Evolutionary conservation across 35 echinoderm and acorn worm species (phyloP).

Genomic region (Ophioderma brevispina): DNA sequence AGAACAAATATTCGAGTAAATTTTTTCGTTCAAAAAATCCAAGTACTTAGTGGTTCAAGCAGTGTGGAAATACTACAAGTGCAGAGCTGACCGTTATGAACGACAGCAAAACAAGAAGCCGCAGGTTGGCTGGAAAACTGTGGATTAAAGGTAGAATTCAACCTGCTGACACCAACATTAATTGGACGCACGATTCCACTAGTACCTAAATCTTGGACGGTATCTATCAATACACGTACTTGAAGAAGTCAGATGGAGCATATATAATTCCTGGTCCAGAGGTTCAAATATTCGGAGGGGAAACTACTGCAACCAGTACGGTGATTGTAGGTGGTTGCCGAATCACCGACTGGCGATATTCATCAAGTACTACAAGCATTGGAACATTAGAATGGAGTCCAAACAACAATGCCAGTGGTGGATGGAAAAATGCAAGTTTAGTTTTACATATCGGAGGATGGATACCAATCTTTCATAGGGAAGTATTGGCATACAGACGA

Average conservation of each 20-base stretch:
- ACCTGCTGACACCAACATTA: not conserved
- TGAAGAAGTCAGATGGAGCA: not conserved
- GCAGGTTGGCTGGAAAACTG: not conserved
- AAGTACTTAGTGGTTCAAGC: not conserved
- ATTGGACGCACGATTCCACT: not conserved
- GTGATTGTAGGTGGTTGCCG: not conserved
- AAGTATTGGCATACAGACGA: conserved; percentile 4
- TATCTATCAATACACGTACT: not conserved
- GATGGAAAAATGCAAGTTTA: too few relatives aligned
- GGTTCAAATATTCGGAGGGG: not conserved
- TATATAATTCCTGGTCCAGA: not conserved
- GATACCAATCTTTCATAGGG: not conserved
- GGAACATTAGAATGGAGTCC: not conserved
- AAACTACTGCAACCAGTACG: not conserved
- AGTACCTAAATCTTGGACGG: not conserved
- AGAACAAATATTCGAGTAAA: not conserved
- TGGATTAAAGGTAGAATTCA: not conserved
- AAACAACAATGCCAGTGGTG: not conserved
- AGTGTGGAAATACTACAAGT: not conserved
- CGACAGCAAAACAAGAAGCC: not conserved
- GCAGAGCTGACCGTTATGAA: not conserved
- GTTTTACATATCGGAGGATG: not conserved
- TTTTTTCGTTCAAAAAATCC: conserved; percentile 6
- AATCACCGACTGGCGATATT: not conserved
- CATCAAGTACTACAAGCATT: not conserved